Evolutionary conservation across 1,140 invertebrate species (phyloP).

Genomic region (Portunus trituberculatus): DNA sequence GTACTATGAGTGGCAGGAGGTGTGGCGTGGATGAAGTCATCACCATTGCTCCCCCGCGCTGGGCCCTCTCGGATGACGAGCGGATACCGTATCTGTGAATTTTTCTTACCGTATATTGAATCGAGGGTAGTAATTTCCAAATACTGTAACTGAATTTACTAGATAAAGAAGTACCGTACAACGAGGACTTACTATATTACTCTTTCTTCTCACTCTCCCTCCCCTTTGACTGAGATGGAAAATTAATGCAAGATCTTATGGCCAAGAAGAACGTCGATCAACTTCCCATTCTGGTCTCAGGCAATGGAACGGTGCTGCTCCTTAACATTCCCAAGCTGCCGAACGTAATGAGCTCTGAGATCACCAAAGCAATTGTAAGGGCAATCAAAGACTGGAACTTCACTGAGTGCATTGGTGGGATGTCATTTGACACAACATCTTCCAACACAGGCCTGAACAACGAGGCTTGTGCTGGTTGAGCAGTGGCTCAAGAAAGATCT

Average conservation of each 20-base stretch:
- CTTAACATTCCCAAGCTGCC: background rate
- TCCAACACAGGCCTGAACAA: slow-evolving; percentile 32
- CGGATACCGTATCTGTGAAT: no score
- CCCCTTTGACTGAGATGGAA: slow-evolving; percentile 23
- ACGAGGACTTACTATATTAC: no score
- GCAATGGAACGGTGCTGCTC: background rate
- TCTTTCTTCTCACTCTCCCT: no score
- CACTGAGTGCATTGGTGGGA: background rate
- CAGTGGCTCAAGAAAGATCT: slow-evolving; percentile 3
- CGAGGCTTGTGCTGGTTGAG: slow-evolving; percentile 38
- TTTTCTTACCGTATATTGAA: no score
- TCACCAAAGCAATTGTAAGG: background rate
- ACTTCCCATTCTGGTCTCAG: slow-evolving; percentile 20
- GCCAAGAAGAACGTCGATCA: background rate
- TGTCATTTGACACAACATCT: slow-evolving; percentile 38
- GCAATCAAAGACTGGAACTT: background rate
- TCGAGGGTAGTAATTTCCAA: no score
- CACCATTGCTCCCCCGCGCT: no score
- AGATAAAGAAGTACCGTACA: no score
- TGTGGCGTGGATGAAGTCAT: no score
- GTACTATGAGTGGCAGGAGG: no score
- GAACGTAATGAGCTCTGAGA: background rate
- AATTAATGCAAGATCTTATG: slow-evolving; percentile 32
- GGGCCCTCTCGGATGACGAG: no score
- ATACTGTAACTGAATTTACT: no score